Evolutionary conservation across 2,797 vertebrate species (phyloP).

Genomic region (Poeciliopsis presidionis): DNA sequence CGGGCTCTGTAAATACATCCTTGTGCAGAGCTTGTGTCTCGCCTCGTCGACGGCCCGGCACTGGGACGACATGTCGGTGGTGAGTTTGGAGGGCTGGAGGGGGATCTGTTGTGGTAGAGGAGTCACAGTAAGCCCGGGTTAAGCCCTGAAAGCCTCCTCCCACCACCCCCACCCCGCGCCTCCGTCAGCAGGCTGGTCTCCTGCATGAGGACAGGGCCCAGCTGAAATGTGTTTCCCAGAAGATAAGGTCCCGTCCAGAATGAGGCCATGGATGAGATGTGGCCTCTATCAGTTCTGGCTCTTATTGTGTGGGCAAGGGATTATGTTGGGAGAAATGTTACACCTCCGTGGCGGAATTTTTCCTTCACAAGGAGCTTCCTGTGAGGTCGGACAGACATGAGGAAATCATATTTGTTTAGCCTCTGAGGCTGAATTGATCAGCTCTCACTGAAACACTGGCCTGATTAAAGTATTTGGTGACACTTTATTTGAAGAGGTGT

Average conservation of each 20-base stretch:
- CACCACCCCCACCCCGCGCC: slow-evolving; percentile 8
- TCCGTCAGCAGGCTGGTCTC: slow-evolving; percentile 72
- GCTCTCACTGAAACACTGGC: too few species aligned
- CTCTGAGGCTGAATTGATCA: too few species aligned
- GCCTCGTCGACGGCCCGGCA: slow-evolving; percentile 37
- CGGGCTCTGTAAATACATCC: slow-evolving; percentile 80
- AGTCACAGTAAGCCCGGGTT: slow-evolving; percentile 70
- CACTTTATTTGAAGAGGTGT: too few species aligned
- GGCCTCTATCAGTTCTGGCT: slow-evolving; percentile 76
- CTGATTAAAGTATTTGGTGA: too few species aligned
- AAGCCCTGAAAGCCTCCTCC: slow-evolving; percentile 50
- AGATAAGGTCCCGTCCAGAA: slow-evolving; percentile 81
- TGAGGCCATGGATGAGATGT: slow-evolving; percentile 73
- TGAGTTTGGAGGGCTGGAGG: slow-evolving; percentile 54
- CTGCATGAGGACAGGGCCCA: slow-evolving; percentile 47
- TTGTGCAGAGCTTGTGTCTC: slow-evolving; percentile 71
- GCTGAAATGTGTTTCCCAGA: slow-evolving; percentile 80
- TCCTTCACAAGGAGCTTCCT: slow-evolving; percentile 47
- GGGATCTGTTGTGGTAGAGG: slow-evolving; percentile 41
- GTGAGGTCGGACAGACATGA: slow-evolving; percentile 33
- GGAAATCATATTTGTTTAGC: slow-evolving; percentile 32
- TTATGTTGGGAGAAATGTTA: slow-evolving; percentile 79
- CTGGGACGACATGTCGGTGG: slow-evolving; percentile 44
- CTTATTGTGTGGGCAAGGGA: slow-evolving; percentile 74
- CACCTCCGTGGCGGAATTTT: slow-evolving; percentile 68